phyloP scores from a whole-genome alignment of 1,140 invertebrate genomes.

The Danaus melanippus region DNA sequence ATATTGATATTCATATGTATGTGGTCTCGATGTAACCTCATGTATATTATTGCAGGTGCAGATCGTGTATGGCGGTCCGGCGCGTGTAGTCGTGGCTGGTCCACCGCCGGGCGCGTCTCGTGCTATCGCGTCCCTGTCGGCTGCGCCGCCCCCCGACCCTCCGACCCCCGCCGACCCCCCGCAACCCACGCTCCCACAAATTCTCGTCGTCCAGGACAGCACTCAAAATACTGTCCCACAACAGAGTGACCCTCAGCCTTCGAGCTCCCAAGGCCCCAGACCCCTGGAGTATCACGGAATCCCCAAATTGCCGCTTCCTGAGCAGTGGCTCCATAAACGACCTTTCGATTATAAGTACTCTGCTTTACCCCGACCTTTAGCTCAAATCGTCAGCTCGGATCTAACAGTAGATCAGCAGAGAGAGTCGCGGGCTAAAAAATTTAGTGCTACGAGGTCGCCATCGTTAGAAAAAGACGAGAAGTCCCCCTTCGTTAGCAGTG shows the following conservation, averaged over 20 bases:
- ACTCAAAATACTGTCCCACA: slow-evolving; percentile 30
- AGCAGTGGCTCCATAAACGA: slow-evolving; percentile 57
- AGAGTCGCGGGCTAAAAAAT: slow-evolving; percentile 54
- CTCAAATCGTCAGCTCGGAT: slow-evolving; percentile 46
- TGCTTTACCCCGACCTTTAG: slow-evolving; percentile 46
- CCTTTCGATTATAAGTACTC: slow-evolving; percentile 52
- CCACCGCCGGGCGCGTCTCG: slow-evolving; percentile 17
- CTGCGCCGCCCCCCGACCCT: slow-evolving; percentile 27
- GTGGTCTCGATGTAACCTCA: too few relatives aligned
- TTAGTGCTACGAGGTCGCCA: slow-evolving; percentile 62
- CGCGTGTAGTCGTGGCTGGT: slow-evolving; percentile 24
- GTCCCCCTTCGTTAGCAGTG: slow-evolving; percentile 50
- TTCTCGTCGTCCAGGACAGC: slow-evolving; percentile 41
- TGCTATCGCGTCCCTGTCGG: slow-evolving; percentile 19
- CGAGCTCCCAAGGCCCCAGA: slow-evolving; percentile 21
- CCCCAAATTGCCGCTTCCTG: slow-evolving; percentile 48
- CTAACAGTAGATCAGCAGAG: slow-evolving; percentile 44
- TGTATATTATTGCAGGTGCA: slow-evolving; percentile 43
- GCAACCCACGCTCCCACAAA: slow-evolving; percentile 35
- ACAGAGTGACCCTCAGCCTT: slow-evolving; percentile 25
- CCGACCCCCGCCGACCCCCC: slow-evolving; percentile 22
- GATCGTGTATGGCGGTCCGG: slow-evolving; percentile 37
- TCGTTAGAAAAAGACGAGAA: slow-evolving; percentile 69
- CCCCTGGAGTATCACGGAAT: slow-evolving; percentile 34
- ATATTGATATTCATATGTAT: too few relatives aligned